Conservation (phyloP, 2,888 invertebrate genomes). For the Hirtodrosophila duncani region DNA sequence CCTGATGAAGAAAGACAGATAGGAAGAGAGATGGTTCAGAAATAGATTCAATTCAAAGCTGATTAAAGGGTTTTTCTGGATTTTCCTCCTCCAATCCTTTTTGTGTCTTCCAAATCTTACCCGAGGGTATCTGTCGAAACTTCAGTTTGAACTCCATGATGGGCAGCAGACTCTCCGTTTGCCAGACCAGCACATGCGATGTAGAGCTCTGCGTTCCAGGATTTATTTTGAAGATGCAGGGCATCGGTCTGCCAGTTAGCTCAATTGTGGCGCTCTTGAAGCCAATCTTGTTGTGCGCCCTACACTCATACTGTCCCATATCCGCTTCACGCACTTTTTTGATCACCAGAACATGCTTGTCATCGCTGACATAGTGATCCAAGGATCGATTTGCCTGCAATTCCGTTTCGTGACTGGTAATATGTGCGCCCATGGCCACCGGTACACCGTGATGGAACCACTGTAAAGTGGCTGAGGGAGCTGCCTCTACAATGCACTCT, state of each 20-base stretch:
- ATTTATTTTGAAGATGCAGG: constrained; percentile 76
- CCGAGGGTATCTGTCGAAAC: constrained; percentile 77
- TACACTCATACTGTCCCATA: constrained; percentile 88
- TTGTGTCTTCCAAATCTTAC: too few relatives aligned
- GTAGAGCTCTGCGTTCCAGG: constrained; percentile 76
- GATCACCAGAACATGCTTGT: constrained; percentile 83
- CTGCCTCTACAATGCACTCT: constrained; percentile 84
- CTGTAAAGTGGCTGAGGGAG: constrained; percentile 84
- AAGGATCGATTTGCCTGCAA: constrained; percentile 76
- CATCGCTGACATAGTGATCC: constrained; percentile 80
- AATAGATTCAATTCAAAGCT: too few relatives aligned
- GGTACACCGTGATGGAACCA: constrained; percentile 84
- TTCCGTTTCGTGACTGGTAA: constrained; percentile 78
- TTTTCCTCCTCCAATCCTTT: too few relatives aligned
- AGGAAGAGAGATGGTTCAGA: too few relatives aligned
- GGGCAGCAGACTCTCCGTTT: constrained; percentile 89
- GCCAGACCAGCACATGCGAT: constrained; percentile 88
- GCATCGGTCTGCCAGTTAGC: constrained; percentile 81
- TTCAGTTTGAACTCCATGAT: constrained; percentile 84
- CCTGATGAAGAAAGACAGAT: constrained; percentile 12
- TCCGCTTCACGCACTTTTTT: constrained; percentile 84
- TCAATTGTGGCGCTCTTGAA: constrained; percentile 85
- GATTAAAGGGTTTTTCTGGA: too few relatives aligned
- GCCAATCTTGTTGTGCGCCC: constrained; percentile 87
- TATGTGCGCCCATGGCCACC: constrained; percentile 76